These are phyloP conservation scores for Venustaconcha ellipsiformis DNA, from an alignment of 1,140 invertebrate genomes.

Conservation along the genomic window DNA sequence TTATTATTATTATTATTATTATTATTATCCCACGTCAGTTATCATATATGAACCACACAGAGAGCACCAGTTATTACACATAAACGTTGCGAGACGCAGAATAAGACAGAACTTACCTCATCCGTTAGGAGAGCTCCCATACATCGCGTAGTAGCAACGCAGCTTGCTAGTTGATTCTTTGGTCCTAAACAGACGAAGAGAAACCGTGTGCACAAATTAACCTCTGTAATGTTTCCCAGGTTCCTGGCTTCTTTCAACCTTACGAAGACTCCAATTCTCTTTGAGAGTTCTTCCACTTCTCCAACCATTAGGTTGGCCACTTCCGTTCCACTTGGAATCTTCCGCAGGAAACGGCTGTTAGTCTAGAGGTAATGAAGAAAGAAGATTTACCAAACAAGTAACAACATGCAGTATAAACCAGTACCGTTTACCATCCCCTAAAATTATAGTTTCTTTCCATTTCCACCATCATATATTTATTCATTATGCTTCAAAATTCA, in stretches of 20 bases:
- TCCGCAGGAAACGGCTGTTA: constrained; percentile 70
- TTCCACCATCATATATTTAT: too few relatives aligned
- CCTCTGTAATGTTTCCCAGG: constrained; percentile 95
- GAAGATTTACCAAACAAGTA: background rate
- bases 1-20: too few relatives aligned
- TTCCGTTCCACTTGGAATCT: constrained; percentile 95
- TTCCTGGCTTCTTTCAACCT: constrained; percentile 87
- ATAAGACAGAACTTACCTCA: constrained; percentile 71
- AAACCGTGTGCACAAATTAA: constrained; percentile 94
- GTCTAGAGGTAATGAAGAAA: constrained; percentile 33
- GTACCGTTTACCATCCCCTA: too few relatives aligned
- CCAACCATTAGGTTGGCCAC: constrained; percentile 97
- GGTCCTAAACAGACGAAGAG: constrained; percentile 86
- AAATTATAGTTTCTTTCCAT: too few relatives aligned
- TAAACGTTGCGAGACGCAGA: too few relatives aligned
- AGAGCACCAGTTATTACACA: too few relatives aligned
- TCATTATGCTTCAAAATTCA: too few relatives aligned
- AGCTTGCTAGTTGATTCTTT: constrained; percentile 80
- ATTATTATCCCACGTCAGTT: too few relatives aligned
- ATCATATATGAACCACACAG: too few relatives aligned
- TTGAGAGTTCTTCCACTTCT: constrained; percentile 95
- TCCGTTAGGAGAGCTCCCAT: constrained; percentile 97
- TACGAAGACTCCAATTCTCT: constrained; percentile 88
- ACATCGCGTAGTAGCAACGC: constrained; percentile 94
- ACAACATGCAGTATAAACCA: background rate